phyloP scores from a whole-genome alignment of 2,797 vertebrate species.

The Alcedo atthis region DNA sequence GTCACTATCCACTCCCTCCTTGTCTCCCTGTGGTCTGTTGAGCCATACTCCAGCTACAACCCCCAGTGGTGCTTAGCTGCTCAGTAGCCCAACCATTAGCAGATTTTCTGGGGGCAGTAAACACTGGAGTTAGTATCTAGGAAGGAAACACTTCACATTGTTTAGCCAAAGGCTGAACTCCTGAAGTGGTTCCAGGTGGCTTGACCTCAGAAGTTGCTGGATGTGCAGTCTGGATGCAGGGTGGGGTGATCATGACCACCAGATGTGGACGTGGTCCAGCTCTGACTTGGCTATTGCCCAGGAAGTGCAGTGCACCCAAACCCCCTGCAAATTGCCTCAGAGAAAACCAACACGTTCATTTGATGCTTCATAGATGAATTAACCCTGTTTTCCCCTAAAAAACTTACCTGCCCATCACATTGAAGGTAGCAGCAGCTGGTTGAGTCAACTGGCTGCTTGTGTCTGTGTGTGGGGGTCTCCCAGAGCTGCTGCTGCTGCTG shows the following conservation, averaged over 20 bases:
- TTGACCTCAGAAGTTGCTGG: not conserved
- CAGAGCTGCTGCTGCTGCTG: not conserved
- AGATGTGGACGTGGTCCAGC: not conserved
- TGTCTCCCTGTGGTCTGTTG: not conserved
- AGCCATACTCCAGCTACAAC: not conserved
- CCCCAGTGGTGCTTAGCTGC: not conserved
- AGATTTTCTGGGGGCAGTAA: not conserved
- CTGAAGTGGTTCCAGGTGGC: not conserved
- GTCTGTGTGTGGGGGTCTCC: rapidly evolving
- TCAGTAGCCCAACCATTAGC: not conserved
- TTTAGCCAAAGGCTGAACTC: constrained; percentile 13
- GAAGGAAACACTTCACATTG: constrained; percentile 42
- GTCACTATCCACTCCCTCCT: not conserved
- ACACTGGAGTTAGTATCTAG: not conserved
- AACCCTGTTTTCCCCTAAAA: not conserved
- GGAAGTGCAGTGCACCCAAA: not conserved
- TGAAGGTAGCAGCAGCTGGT: not conserved
- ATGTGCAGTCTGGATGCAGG: not conserved
- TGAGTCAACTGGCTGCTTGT: not conserved
- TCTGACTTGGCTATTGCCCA: not conserved
- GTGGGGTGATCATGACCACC: not conserved
- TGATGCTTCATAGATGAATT: not conserved
- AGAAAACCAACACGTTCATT: not conserved
- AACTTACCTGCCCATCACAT: not conserved
- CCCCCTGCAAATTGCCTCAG: not conserved